Conservation (phyloP, 2,888 invertebrate genomes). For the Thymelicus sylvestris region DNA sequence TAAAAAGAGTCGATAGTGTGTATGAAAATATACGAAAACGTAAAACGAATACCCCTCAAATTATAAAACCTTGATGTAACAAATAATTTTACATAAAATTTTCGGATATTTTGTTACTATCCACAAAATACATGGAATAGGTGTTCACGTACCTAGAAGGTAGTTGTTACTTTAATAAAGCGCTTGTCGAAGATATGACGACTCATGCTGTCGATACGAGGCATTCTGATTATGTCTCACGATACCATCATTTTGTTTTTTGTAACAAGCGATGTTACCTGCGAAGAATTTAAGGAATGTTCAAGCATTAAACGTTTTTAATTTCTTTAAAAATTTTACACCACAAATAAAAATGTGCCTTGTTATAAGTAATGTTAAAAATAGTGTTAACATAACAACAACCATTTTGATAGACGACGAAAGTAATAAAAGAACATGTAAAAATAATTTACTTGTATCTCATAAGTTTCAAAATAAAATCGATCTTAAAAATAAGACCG, state of each 20-base stretch:
- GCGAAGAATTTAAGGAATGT: slow-evolving; percentile 40
- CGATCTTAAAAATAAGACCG: no score
- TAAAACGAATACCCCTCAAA: no score
- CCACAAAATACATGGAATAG: neutral
- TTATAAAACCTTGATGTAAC: no score
- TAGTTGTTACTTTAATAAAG: slow-evolving; percentile 35
- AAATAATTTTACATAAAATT: neutral
- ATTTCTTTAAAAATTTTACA: neutral
- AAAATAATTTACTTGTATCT: no score
- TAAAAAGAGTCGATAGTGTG: no score
- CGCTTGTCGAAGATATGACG: slow-evolving; percentile 45
- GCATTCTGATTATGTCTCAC: slow-evolving; percentile 55
- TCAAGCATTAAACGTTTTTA: neutral
- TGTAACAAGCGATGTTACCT: slow-evolving; percentile 58
- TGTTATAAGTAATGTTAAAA: no score
- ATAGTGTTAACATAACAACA: no score
- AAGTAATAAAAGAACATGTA: no score
- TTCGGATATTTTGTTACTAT: neutral
- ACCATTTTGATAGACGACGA: no score
- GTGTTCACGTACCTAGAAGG: slow-evolving; percentile 16
- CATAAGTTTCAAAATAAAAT: no score
- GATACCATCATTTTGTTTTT: slow-evolving; percentile 52
- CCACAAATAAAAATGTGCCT: no score
- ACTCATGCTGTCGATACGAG: slow-evolving; percentile 48
- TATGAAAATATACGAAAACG: no score